Evolutionary conservation across 2,113 vertebrate genomes (phyloP).

Genomic region (Chlorodrepanis virens): DNA sequence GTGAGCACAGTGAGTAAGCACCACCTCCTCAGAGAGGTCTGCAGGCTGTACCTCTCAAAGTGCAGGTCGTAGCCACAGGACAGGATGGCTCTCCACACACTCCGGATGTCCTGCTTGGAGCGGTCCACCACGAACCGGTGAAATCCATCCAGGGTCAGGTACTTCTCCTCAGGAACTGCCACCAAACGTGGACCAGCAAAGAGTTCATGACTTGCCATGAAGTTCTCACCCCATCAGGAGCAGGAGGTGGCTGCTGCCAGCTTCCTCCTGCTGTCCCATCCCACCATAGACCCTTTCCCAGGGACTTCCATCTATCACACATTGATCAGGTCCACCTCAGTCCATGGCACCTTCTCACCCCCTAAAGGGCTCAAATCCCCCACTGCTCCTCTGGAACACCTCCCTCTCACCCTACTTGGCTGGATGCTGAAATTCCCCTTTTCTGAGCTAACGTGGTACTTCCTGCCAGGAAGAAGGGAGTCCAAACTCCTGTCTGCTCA

Average conservation of each 20-base stretch:
- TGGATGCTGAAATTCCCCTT: neutral
- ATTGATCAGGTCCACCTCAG: neutral
- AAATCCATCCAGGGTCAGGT: conserved; percentile 93
- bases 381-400: neutral
- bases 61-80: conserved; percentile 96
- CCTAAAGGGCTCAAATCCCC: neutral
- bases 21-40: neutral
- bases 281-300: fast-evolving
- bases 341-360: fast-evolving
- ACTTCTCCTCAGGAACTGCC: conserved; percentile 93
- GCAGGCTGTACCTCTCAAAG: conserved; percentile 86
- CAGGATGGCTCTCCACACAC: conserved; percentile 93
- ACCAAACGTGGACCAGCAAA: neutral
- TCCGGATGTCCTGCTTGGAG: conserved; percentile 96
- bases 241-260: neutral
- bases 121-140: conserved; percentile 92
- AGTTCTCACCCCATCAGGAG: neutral
- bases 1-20: neutral
- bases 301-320: fast-evolving
- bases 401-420: neutral
- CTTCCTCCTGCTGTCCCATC: neutral
- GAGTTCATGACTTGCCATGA: neutral
- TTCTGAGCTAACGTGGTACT: neutral
- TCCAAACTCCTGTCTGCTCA: neutral
- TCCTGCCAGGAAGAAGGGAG: neutral